phyloP scores from a whole-genome alignment of 2,888 invertebrate genomes.

The Hybos culiciformis region DNA sequence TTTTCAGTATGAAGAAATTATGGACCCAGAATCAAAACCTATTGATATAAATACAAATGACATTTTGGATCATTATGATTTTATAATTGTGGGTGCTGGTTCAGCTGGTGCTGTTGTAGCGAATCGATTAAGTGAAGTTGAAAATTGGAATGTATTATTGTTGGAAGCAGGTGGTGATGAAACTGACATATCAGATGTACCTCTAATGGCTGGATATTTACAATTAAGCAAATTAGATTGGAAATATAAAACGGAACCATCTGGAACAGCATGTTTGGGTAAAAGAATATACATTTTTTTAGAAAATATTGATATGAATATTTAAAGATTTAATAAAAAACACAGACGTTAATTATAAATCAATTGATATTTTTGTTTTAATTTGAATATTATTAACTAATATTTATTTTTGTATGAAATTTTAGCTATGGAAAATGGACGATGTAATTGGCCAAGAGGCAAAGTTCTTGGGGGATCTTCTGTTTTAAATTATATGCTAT shows the following conservation, averaged over 20 bases:
- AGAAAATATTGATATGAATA: background rate
- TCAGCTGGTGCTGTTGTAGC: slow-evolving; percentile 83
- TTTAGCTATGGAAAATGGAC: slow-evolving; percentile 66
- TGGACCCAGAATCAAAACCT: slow-evolving; percentile 68
- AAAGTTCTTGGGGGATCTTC: slow-evolving; percentile 84
- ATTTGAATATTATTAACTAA: background rate
- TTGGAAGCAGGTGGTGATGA: slow-evolving; percentile 83
- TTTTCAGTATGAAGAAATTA: slow-evolving; percentile 73
- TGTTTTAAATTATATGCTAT: slow-evolving; percentile 85
- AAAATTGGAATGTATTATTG: slow-evolving; percentile 64
- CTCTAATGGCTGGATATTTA: slow-evolving; percentile 71
- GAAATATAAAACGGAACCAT: slow-evolving; percentile 87
- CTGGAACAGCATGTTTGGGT: slow-evolving; percentile 70
- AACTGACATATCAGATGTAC: slow-evolving; percentile 81
- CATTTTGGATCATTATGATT: slow-evolving; percentile 57
- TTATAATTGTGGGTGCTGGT: slow-evolving; percentile 74
- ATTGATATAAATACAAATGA: slow-evolving; percentile 54
- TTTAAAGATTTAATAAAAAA: background rate
- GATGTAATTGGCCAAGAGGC: slow-evolving; percentile 86
- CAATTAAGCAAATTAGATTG: slow-evolving; percentile 80
- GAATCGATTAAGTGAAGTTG: slow-evolving; percentile 65
- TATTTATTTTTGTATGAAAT: slow-evolving; percentile 15
- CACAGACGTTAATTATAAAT: background rate
- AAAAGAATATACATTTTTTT: slow-evolving; percentile 16
- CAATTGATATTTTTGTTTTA: background rate